These are phyloP conservation scores for Nomada hirtipes DNA, from an alignment of 2,888 invertebrate genomes.

Conservation along the genomic window DNA sequence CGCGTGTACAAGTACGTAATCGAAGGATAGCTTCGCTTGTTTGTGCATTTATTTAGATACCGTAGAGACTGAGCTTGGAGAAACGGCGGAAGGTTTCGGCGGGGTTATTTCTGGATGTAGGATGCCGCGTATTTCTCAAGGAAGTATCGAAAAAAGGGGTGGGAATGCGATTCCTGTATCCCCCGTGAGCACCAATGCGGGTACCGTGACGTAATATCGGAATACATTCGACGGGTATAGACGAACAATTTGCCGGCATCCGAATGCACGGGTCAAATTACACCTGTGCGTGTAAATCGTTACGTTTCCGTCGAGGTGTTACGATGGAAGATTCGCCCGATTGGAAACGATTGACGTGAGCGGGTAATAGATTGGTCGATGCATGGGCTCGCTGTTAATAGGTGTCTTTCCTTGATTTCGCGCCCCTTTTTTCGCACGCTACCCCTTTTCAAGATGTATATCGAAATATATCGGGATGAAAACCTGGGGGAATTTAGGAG, in stretches of 20 bases:
- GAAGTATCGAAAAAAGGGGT: constrained; percentile 28
- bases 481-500: neutral
- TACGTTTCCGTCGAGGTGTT: neutral
- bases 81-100: neutral
- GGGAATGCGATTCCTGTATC: constrained; percentile 29
- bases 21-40: neutral
- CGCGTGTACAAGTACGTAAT: neutral
- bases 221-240: constrained; percentile 57
- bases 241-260: constrained; percentile 73
- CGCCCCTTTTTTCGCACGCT: constrained; percentile 13
- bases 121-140: constrained; percentile 7
- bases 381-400: too few relatives aligned
- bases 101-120: neutral
- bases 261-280: constrained; percentile 58
- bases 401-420: neutral
- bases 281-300: constrained; percentile 55
- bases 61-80: neutral
- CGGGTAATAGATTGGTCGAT: neutral
- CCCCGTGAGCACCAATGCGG: constrained; percentile 69
- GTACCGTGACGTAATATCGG: constrained; percentile 71
- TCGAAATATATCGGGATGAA: neutral
- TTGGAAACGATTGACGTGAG: constrained; percentile 6
- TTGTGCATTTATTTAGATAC: neutral
- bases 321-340: neutral
- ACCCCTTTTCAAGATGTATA: neutral